phyloP scores from a whole-genome alignment of 2,888 invertebrate species.

The Helleia helle region DNA sequence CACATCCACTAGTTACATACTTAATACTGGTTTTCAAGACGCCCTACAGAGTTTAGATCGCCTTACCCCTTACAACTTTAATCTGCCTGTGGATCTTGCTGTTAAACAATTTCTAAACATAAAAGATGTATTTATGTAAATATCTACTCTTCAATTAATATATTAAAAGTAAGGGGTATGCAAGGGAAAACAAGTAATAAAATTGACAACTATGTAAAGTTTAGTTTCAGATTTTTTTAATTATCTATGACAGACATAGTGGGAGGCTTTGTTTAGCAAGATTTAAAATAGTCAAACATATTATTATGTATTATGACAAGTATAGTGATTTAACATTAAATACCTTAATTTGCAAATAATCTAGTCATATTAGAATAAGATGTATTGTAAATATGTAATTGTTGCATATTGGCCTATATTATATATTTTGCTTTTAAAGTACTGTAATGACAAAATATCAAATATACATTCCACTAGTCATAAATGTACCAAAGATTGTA shows the following conservation, averaged over 20 bases:
- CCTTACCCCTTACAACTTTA: conserved; percentile 88
- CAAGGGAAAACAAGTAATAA: too few species aligned
- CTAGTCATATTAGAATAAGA: conserved; percentile 1
- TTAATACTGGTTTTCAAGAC: conserved; percentile 97
- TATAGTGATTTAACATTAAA: too few species aligned
- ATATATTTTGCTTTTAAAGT: neutral
- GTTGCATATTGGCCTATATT: conserved; percentile 7
- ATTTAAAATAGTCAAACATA: too few species aligned
- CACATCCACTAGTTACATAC: conserved; percentile 94
- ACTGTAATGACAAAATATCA: neutral
- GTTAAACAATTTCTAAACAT: conserved; percentile 98
- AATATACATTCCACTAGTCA: conserved; percentile 7
- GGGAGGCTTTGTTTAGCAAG: too few species aligned
- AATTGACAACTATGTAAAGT: too few species aligned
- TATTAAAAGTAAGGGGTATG: too few species aligned
- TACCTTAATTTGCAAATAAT: neutral
- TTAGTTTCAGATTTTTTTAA: too few species aligned
- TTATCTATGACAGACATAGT: neutral
- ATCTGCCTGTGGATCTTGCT: conserved; percentile 96
- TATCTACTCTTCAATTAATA: too few species aligned
- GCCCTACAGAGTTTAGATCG: conserved; percentile 92
- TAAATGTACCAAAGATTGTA: conserved; percentile 15
- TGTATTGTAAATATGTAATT: conserved; percentile 2
- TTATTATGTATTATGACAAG: neutral
- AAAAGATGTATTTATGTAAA: conserved; percentile 92